Percentiles rank a stretch among this genome's conserved stretches.
phyloP scores from a whole-genome alignment of 2,113 vertebrate species.

The Varanus komodoensis region DNA sequence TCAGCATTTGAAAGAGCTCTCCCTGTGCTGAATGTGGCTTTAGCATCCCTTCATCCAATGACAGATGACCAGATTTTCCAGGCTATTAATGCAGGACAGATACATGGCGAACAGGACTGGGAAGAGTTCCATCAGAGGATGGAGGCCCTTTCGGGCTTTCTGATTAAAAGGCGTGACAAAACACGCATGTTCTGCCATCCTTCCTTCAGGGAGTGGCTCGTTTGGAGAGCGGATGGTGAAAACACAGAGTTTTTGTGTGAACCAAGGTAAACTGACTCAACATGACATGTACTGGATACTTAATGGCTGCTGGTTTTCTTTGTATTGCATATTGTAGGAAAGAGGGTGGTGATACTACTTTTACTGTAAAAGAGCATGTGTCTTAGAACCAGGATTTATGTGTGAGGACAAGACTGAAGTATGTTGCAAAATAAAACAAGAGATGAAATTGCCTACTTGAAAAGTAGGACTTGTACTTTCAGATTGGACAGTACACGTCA shows the following conservation, averaged over 20 bases:
- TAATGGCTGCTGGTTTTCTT: neutral
- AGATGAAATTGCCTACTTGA: neutral
- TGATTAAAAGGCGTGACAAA: constrained; percentile 93
- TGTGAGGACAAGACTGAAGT: no score
- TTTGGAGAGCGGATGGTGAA: constrained; percentile 96
- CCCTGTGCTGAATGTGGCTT: constrained; percentile 91
- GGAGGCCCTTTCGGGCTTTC: constrained; percentile 92
- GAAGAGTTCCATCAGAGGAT: constrained; percentile 96
- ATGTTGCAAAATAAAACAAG: neutral
- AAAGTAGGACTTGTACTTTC: neutral
- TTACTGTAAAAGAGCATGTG: neutral
- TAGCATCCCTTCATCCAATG: constrained; percentile 95
- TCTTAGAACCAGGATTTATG: neutral
- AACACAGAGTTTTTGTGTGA: constrained; percentile 95
- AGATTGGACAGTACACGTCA: neutral
- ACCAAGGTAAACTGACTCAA: constrained; percentile 84
- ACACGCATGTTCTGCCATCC: constrained; percentile 99
- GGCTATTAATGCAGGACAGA: constrained; percentile 88
- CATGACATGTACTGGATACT: neutral
- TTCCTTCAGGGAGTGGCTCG: constrained; percentile 97
- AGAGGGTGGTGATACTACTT: neutral
- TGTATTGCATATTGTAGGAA: neutral
- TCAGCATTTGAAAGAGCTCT: constrained; percentile 92
- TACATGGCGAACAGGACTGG: constrained; percentile 88
- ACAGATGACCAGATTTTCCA: constrained; percentile 98